phyloP scores from a whole-genome alignment of 2,113 vertebrate genomes.

The Caracal caracal region DNA sequence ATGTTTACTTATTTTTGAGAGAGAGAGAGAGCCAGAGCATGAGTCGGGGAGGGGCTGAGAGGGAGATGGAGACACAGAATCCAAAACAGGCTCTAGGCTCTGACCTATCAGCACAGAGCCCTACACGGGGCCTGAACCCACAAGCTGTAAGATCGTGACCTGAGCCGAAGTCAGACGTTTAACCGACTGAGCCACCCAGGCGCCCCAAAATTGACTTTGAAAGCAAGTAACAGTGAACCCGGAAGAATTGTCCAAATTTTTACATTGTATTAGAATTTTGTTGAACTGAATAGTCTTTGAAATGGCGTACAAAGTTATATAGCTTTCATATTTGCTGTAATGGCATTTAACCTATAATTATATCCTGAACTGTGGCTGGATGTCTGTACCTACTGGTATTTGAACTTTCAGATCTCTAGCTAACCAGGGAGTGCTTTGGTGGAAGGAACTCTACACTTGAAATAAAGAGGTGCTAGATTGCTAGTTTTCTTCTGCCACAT shows the following conservation, averaged over 20 bases:
- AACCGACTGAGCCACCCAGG: neutral
- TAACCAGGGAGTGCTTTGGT: neutral
- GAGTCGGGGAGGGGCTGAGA: neutral
- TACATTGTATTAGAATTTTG: neutral
- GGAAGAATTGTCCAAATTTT: neutral
- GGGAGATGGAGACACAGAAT: neutral
- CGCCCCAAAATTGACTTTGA: neutral
- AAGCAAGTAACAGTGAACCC: neutral
- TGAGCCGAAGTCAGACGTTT: neutral
- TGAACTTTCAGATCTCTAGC: neutral
- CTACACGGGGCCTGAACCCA: neutral
- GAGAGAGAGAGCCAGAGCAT: neutral
- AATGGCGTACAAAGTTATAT: neutral
- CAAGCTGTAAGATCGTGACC: neutral
- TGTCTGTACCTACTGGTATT: neutral
- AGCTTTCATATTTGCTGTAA: neutral
- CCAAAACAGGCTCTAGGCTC: too few relatives aligned
- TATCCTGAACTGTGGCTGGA: neutral
- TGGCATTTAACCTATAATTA: neutral
- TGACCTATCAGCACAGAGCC: neutral
- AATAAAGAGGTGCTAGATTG: neutral
- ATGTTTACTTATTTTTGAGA: neutral
- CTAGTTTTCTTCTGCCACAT: neutral
- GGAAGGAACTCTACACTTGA: neutral
- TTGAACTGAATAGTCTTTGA: neutral